Evolutionary conservation across 2,888 invertebrate species (phyloP).

Genomic region (Geotrupes spiniger): DNA sequence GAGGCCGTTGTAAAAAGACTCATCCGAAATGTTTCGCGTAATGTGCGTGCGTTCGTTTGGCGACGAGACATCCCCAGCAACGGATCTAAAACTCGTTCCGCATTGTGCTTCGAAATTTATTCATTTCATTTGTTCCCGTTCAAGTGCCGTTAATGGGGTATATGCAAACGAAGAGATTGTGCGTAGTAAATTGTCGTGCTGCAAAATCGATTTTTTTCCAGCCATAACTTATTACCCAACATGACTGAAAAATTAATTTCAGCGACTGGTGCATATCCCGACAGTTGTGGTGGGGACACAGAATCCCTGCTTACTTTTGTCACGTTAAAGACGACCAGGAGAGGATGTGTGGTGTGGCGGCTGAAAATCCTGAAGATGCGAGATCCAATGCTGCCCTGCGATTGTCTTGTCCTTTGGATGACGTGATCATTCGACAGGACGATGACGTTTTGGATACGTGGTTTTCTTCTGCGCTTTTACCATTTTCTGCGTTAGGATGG

Average conservation of each 20-base stretch:
- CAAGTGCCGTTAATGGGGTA: too few relatives aligned
- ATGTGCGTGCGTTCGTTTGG: neutral
- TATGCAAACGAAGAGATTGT: too few relatives aligned
- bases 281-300: conserved; percentile 99
- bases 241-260: too few relatives aligned
- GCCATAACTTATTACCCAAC: too few relatives aligned
- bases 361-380: conserved; percentile 66
- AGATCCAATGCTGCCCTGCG: conserved; percentile 71
- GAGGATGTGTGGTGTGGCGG: conserved; percentile 45
- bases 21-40: neutral
- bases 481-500: conserved; percentile 97
- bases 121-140: conserved; percentile 17
- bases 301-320: conserved; percentile 84
- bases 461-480: conserved; percentile 97
- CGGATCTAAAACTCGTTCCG: conserved; percentile 7
- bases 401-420: conserved; percentile 55
- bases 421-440: conserved; percentile 66
- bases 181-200: too few relatives aligned
- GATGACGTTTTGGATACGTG: conserved; percentile 98
- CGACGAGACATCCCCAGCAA: neutral
- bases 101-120: conserved; percentile 22
- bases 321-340: conserved; percentile 24
- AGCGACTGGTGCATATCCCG: conserved; percentile 98
- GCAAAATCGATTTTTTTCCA: too few relatives aligned
- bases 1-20: neutral